Evolutionary conservation across 1,140 invertebrate genomes (phyloP).

Genomic region (Agrilus planipennis): DNA sequence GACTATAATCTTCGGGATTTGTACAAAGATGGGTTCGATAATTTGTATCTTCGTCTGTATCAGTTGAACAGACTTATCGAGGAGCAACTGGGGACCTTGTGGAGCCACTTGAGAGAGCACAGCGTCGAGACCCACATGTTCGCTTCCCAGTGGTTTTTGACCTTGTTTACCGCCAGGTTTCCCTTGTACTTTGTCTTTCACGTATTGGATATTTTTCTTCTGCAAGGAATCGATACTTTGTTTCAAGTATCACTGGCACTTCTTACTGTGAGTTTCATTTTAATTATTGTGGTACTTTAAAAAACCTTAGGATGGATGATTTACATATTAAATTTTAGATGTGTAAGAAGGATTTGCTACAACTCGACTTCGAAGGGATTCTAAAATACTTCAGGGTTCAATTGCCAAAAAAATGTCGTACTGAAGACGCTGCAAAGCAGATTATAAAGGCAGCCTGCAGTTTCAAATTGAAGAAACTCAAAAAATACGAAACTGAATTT

Average conservation of each 20-base stretch:
- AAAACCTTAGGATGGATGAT: not conserved
- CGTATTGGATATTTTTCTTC: slow-evolving; percentile 91
- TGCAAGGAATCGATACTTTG: slow-evolving; percentile 86
- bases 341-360: slow-evolving; percentile 85
- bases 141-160: slow-evolving; percentile 99
- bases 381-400: slow-evolving; percentile 90
- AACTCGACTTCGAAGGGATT: slow-evolving; percentile 94
- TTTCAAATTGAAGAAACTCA: slow-evolving; percentile 87
- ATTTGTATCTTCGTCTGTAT: slow-evolving; percentile 88
- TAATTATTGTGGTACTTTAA: slow-evolving; percentile 5
- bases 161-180: slow-evolving; percentile 96
- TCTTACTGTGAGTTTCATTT: slow-evolving; percentile 55
- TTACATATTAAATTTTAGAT: slow-evolving; percentile 39
- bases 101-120: slow-evolving; percentile 81
- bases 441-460: slow-evolving; percentile 83
- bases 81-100: slow-evolving; percentile 85
- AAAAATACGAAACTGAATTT: slow-evolving; percentile 95
- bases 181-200: slow-evolving; percentile 95
- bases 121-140: slow-evolving; percentile 98
- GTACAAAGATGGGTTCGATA: slow-evolving; percentile 94
- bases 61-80: slow-evolving; percentile 93
- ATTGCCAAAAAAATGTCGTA: slow-evolving; percentile 90
- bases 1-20: slow-evolving; percentile 88
- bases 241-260: slow-evolving; percentile 94
- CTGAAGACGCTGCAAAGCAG: slow-evolving; percentile 75